Conservation (phyloP, 2,888 invertebrate genomes). For the Emmelina monodactyla region DNA sequence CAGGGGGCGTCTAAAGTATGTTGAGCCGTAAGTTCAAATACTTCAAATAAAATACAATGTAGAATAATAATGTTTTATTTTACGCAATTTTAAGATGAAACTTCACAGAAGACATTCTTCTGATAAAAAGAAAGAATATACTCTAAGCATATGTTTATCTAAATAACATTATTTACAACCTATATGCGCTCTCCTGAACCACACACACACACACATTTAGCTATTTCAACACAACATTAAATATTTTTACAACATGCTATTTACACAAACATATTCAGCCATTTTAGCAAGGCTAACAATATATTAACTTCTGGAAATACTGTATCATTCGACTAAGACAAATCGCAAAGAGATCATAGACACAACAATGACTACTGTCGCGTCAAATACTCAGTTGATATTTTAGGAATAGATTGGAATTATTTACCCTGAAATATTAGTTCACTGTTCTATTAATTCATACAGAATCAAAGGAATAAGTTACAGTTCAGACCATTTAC, state of each 20-base stretch:
- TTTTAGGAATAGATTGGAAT: not conserved
- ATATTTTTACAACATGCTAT: not conserved
- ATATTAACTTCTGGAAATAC: not conserved
- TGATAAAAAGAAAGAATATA: not conserved
- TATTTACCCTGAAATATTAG: not conserved
- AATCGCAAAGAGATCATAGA: not conserved
- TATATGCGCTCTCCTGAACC: not conserved
- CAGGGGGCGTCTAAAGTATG: no score
- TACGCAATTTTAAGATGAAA: not conserved
- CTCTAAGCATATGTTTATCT: not conserved
- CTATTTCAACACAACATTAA: not conserved
- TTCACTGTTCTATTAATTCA: not conserved
- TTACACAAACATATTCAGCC: not conserved
- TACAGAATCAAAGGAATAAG: not conserved
- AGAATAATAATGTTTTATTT: slow-evolving; percentile 1
- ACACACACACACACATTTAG: not conserved
- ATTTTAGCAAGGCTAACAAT: not conserved
- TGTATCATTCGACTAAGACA: not conserved
- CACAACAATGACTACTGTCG: not conserved
- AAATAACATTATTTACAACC: not conserved
- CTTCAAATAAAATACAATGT: not conserved
- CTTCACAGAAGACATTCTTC: not conserved
- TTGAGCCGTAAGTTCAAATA: no score
- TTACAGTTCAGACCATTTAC: not conserved
- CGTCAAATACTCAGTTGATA: not conserved